Percentiles rank a stretch among this genome's conserved stretches.
phyloP scores from a whole-genome alignment of 1,140 invertebrate species.

The Lerema accius region DNA sequence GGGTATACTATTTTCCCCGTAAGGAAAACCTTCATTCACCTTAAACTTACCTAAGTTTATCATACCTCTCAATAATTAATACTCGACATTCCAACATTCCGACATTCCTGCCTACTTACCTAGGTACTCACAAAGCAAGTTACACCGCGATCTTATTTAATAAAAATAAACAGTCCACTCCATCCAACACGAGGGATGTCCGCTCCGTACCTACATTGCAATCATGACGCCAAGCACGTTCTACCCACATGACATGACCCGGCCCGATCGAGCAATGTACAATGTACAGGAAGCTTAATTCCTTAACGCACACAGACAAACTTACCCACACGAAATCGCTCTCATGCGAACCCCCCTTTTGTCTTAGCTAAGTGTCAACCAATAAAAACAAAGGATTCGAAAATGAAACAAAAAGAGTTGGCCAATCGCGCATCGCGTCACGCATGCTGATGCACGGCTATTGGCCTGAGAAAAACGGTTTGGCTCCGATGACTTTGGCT shows the following conservation, averaged over 20 bases:
- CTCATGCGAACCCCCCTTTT: slow-evolving; percentile 74
- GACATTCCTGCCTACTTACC: slow-evolving; percentile 20
- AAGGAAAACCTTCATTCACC: too few relatives aligned
- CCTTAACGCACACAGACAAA: slow-evolving; percentile 47
- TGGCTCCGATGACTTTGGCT: slow-evolving; percentile 75
- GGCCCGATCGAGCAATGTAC: slow-evolving; percentile 59
- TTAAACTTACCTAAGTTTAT: too few relatives aligned
- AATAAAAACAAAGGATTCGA: slow-evolving; percentile 83
- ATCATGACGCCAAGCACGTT: slow-evolving; percentile 73
- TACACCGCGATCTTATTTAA: slow-evolving; percentile 36
- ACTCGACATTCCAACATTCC: too few relatives aligned
- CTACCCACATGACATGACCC: slow-evolving; percentile 52
- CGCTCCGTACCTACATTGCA: slow-evolving; percentile 74
- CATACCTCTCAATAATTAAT: too few relatives aligned
- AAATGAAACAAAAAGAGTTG: slow-evolving; percentile 81
- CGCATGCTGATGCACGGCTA: slow-evolving; percentile 78
- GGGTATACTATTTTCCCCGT: too few relatives aligned
- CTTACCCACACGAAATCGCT: slow-evolving; percentile 53
- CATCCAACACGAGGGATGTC: slow-evolving; percentile 57
- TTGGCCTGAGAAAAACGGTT: slow-evolving; percentile 81
- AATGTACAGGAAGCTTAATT: slow-evolving; percentile 64
- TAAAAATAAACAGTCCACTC: slow-evolving; percentile 67
- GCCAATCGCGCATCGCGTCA: slow-evolving; percentile 77
- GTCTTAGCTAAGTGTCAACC: slow-evolving; percentile 83
- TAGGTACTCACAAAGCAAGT: slow-evolving; percentile 10